Conservation (phyloP, 2,888 invertebrate genomes). For the Pediacus dermestoides region DNA sequence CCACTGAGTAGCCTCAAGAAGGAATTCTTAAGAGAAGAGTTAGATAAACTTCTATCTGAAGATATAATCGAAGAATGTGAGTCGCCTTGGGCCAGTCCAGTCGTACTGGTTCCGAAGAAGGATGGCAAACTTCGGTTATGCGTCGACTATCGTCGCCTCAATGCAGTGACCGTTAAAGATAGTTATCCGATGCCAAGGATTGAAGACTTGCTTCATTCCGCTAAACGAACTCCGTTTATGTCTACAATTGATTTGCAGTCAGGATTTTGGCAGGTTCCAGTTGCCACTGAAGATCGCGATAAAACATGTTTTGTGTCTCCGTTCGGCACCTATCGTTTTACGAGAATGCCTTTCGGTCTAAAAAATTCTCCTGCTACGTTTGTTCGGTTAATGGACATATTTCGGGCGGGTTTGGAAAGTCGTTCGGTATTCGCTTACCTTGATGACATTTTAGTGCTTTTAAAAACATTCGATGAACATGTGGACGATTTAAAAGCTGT, state of each 20-base stretch:
- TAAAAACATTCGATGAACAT: slow-evolving; percentile 15
- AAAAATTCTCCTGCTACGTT: slow-evolving; percentile 18
- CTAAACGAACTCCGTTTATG: slow-evolving; percentile 13
- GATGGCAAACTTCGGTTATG: no score
- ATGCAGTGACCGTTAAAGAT: slow-evolving; percentile 11
- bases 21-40: slow-evolving; percentile 24
- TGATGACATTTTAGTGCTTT: slow-evolving; percentile 18
- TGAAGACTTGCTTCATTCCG: slow-evolving; percentile 18
- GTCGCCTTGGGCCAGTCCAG: no score
- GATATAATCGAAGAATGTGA: slow-evolving; percentile 40
- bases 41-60: slow-evolving; percentile 33
- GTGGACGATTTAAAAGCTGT: slow-evolving; percentile 14
- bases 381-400: slow-evolving; percentile 18
- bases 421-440: slow-evolving; percentile 16
- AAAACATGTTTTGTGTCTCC: slow-evolving; percentile 18
- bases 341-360: slow-evolving; percentile 18
- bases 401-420: slow-evolving; percentile 13
- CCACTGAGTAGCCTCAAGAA: slow-evolving; percentile 28
- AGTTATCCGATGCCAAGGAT: slow-evolving; percentile 19
- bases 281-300: slow-evolving; percentile 11
- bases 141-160: no score
- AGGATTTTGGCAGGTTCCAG: slow-evolving; percentile 17
- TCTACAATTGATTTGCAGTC: slow-evolving; percentile 15
- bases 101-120: slow-evolving; percentile 37
- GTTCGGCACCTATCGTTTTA: slow-evolving; percentile 15